phyloP scores from a whole-genome alignment of 2,797 vertebrate genomes.

The Lepilemur ruficaudatus region DNA sequence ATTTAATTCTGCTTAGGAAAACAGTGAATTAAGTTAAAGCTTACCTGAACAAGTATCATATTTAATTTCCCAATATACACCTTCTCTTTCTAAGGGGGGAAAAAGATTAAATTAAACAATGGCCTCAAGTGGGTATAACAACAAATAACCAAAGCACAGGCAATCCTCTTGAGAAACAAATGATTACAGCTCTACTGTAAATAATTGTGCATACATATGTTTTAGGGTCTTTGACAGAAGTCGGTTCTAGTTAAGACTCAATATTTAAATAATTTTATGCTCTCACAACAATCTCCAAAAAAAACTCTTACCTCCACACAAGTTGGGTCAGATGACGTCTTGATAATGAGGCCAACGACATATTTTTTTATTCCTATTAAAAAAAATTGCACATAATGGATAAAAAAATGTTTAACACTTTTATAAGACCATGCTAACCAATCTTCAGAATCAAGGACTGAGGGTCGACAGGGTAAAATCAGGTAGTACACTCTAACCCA shows the following conservation, averaged over 20 bases:
- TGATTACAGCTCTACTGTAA: neutral
- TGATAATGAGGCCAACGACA: constrained; percentile 97
- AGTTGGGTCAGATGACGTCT: constrained; percentile 95
- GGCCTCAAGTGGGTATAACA: neutral
- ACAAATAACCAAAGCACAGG: neutral
- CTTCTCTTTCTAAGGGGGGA: constrained; percentile 91
- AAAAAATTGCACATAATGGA: constrained; percentile 51
- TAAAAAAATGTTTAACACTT: neutral
- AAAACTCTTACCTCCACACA: constrained; percentile 92
- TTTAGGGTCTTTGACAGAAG: neutral
- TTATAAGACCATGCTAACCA: neutral
- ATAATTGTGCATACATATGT: neutral
- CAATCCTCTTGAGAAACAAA: neutral
- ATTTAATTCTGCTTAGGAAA: neutral
- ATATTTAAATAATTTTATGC: neutral
- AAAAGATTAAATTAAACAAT: neutral
- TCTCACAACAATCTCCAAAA: constrained; percentile 4
- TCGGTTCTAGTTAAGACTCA: neutral
- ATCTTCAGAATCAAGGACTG: neutral
- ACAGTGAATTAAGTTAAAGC: neutral
- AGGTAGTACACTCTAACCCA: neutral
- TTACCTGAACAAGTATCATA: constrained; percentile 99
- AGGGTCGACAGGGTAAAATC: neutral
- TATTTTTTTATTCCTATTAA: constrained; percentile 97
- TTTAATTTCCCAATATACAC: constrained; percentile 98